Conservation (phyloP, 2,888 invertebrate genomes). For the Habrosyne pyritoides region DNA sequence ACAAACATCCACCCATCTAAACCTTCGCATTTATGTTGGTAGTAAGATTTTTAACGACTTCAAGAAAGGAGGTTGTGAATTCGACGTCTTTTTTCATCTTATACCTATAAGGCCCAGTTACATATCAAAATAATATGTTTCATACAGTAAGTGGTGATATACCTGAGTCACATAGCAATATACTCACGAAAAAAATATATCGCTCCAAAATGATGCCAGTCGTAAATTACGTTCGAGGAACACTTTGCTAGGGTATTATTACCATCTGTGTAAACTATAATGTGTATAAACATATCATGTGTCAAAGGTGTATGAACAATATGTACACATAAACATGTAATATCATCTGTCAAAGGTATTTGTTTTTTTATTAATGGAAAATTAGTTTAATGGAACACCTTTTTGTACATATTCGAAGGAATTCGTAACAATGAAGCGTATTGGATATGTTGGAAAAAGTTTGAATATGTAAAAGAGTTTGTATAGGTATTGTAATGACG, state of each 20-base stretch:
- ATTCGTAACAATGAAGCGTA: neutral
- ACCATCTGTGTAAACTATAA: conserved; percentile 8
- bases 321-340: neutral
- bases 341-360: neutral
- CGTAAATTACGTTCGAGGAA: neutral
- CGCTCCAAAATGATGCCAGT: neutral
- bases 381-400: neutral
- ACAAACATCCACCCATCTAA: too few species aligned
- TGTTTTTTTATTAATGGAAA: neutral
- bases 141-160: neutral
- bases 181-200: neutral
- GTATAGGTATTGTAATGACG: neutral
- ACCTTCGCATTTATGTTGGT: too few species aligned
- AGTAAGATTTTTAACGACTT: too few species aligned
- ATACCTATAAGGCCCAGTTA: too few species aligned
- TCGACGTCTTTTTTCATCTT: too few species aligned
- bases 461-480: neutral
- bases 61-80: too few species aligned
- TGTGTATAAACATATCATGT: conserved; percentile 7
- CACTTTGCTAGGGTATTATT: conserved; percentile 4
- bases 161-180: neutral
- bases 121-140: too few species aligned
- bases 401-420: neutral
- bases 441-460: neutral
- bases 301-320: conserved; percentile 6